Percentiles rank a stretch among this genome's conserved stretches.
phyloP scores from a whole-genome alignment of 2,888 invertebrate species.

The Seira ritae region DNA sequence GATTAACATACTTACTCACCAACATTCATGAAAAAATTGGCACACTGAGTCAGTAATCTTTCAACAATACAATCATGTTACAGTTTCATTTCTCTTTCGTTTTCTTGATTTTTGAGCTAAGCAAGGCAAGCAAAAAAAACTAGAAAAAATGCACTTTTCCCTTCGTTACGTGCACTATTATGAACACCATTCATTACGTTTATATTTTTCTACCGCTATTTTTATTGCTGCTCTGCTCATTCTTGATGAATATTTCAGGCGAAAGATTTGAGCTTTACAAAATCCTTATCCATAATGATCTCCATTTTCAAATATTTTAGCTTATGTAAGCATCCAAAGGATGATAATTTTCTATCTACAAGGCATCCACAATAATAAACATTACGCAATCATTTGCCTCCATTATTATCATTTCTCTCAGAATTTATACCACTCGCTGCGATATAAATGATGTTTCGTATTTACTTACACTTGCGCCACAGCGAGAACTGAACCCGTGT shows the following conservation, averaged over 20 bases:
- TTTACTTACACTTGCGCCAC: neutral
- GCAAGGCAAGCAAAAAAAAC: neutral
- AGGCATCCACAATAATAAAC: slow-evolving; percentile 24
- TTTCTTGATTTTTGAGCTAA: neutral
- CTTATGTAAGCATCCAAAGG: neutral
- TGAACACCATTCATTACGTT: slow-evolving; percentile 14
- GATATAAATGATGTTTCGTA: neutral
- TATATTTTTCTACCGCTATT: neutral
- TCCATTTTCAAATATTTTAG: slow-evolving; percentile 9
- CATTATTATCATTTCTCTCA: slow-evolving; percentile 32
- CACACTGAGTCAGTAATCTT: slow-evolving; percentile 20
- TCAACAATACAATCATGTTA: neutral
- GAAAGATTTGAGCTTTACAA: slow-evolving; percentile 23
- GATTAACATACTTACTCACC: neutral
- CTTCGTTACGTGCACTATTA: slow-evolving; percentile 24
- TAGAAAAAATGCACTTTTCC: neutral
- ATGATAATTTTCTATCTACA: neutral
- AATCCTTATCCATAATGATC: slow-evolving; percentile 26
- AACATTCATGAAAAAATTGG: slow-evolving; percentile 32
- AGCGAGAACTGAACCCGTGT: neutral
- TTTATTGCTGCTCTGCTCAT: neutral
- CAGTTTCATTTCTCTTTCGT: slow-evolving; percentile 14
- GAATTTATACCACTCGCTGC: neutral
- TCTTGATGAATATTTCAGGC: slow-evolving; percentile 29
- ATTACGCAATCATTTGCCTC: slow-evolving; percentile 25